phyloP scores from a whole-genome alignment of 1,140 invertebrate genomes.

The Drepana arcuata region DNA sequence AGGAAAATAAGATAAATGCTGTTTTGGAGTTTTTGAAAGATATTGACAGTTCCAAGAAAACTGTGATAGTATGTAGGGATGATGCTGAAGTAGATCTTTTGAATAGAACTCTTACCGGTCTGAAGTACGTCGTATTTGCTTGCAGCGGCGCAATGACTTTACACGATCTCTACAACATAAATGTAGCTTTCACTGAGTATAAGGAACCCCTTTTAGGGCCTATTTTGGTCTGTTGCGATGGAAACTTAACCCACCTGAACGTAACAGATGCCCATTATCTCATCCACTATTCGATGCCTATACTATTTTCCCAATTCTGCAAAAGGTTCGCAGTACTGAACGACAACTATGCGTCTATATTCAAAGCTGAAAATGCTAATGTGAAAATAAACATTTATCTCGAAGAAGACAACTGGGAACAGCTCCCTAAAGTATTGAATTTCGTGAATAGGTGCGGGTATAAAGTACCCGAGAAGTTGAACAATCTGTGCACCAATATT shows the following conservation, averaged over 20 bases:
- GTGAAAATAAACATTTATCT: slow-evolving; percentile 54
- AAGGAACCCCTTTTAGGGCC: slow-evolving; percentile 40
- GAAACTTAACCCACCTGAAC: slow-evolving; percentile 54
- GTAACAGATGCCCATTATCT: slow-evolving; percentile 49
- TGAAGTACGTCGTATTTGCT: slow-evolving; percentile 31
- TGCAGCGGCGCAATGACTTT: slow-evolving; percentile 43
- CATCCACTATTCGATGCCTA: slow-evolving; percentile 51
- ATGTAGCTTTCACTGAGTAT: slow-evolving; percentile 35
- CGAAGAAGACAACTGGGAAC: slow-evolving; percentile 44
- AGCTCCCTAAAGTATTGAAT: slow-evolving; percentile 55
- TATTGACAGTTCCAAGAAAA: slow-evolving; percentile 34
- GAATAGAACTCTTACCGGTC: slow-evolving; percentile 20
- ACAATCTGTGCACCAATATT: slow-evolving; percentile 29
- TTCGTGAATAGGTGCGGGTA: slow-evolving; percentile 53
- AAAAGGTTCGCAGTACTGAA: slow-evolving; percentile 56
- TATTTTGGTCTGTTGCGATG: slow-evolving; percentile 55
- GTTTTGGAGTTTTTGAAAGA: slow-evolving; percentile 37
- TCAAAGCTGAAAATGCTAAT: slow-evolving; percentile 21
- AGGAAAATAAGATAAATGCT: slow-evolving; percentile 29
- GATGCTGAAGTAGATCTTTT: slow-evolving; percentile 45
- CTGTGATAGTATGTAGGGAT: slow-evolving; percentile 47
- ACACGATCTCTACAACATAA: slow-evolving; percentile 41
- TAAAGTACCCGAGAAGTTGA: slow-evolving; percentile 31
- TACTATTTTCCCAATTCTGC: slow-evolving; percentile 46
- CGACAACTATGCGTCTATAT: slow-evolving; percentile 57